phyloP scores from a whole-genome alignment of 1,140 invertebrate genomes.

The Saccostrea glomerata region DNA sequence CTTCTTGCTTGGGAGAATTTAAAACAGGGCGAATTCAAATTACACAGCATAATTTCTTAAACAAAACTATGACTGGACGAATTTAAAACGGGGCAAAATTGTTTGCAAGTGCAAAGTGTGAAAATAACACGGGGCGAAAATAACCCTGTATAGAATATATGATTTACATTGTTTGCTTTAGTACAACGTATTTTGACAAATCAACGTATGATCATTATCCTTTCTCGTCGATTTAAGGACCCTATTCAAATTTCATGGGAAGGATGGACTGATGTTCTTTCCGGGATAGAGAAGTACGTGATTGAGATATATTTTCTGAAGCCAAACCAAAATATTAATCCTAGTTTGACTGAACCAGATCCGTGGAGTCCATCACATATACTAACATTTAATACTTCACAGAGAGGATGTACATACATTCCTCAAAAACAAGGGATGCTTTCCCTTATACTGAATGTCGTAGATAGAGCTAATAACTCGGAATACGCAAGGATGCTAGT shows the following conservation, averaged over 20 bases:
- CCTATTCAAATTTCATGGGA: slow-evolving; percentile 55
- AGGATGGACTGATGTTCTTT: slow-evolving; percentile 58
- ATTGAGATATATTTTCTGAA: slow-evolving; percentile 57
- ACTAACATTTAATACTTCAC: background rate
- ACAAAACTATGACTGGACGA: no score
- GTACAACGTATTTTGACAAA: no score
- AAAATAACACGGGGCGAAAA: no score
- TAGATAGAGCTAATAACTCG: slow-evolving; percentile 64
- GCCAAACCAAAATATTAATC: background rate
- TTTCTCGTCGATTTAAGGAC: background rate
- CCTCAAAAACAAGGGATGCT: slow-evolving; percentile 57
- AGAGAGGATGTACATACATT: slow-evolving; percentile 41
- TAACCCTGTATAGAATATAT: no score
- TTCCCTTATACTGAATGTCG: slow-evolving; percentile 57
- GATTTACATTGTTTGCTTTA: no score
- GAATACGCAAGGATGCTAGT: slow-evolving; percentile 56
- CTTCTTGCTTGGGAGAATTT: no score
- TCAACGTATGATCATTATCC: no score
- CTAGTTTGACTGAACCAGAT: background rate
- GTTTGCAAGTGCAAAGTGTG: no score
- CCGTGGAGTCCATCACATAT: background rate
- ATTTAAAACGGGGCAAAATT: no score
- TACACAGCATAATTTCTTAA: no score
- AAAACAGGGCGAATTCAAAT: no score
- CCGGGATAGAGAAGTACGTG: slow-evolving; percentile 55